Evolutionary conservation across 2,113 vertebrate species (phyloP).

Genomic region (Equus quagga): DNA sequence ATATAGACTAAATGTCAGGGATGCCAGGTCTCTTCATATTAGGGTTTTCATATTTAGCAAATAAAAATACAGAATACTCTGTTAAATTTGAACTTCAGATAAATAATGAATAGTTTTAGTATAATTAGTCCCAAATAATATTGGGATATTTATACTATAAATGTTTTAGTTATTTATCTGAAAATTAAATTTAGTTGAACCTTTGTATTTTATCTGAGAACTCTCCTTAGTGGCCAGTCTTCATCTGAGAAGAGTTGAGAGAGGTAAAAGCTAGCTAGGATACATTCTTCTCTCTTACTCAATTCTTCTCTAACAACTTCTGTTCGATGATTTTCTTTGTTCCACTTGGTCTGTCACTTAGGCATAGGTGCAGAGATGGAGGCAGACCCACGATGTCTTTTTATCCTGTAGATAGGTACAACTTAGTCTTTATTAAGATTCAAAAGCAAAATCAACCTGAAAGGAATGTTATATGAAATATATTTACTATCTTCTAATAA

Average conservation of each 20-base stretch:
- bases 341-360: neutral
- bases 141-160: neutral
- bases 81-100: neutral
- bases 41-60: neutral
- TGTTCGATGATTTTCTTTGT: neutral
- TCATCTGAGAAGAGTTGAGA: neutral
- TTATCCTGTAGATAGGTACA: neutral
- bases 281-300: neutral
- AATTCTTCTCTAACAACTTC: neutral
- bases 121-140: neutral
- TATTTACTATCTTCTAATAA: neutral
- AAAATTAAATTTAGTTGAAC: neutral
- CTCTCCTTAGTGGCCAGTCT: neutral
- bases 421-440: neutral
- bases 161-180: neutral
- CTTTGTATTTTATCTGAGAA: neutral
- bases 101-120: neutral
- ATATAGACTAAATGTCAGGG: neutral
- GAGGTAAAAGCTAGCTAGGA: neutral
- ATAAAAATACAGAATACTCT: neutral
- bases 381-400: neutral
- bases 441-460: neutral
- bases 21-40: neutral
- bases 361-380: neutral
- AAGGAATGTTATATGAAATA: neutral